Evolutionary conservation across 2,113 vertebrate genomes (phyloP), one percentile per base, ranked within the genome.

Genomic region (Hiodon alosoides): DNA sequence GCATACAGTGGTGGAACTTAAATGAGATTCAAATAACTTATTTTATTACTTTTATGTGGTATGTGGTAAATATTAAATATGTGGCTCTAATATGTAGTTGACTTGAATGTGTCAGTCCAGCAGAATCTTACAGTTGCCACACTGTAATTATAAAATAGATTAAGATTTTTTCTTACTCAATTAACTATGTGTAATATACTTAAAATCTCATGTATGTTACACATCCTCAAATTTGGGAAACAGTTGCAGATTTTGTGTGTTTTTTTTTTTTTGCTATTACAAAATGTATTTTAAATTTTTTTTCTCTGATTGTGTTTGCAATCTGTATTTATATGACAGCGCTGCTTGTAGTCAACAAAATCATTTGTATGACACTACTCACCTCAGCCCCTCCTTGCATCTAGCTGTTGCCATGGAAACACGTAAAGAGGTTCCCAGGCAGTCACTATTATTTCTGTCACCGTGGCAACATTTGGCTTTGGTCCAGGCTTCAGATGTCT

Each of bases 391-490:
- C 55, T 65, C 64, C 13, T 58, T 54, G 64, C 64, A 51, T 58
- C 54, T 67, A 4, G 60, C 47, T 53, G 75, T 76, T 76, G 58
- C 60, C 60, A 76, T 76, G 75, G 65, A 52, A 31, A 74, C 60
- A 31, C 61, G 53, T 69, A 52, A 78, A 76, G 66, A 67, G 54
- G 51, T 69, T 74, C 68, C 72, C 61, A 61, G 58, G 59, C 47
- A 69, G 67, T 31, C 62, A 75, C 51, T 69, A 57, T 67, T 4
- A 62, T 13, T 75, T 70, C 58, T 66, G 73, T 59, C 52, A 57
- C 70, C 66, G 31, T 67, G 66, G 58, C 74, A 75, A 75, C 73
- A 14, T 74, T 75, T 58, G 31, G 58, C 72, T 79, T 81, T 79
- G 57, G 71, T 75, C 77, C 55, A 74, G 71, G 62, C 68, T 78